Conservation (phyloP, 2,888 invertebrate genomes). For the Neoscelio sp. region DNA sequence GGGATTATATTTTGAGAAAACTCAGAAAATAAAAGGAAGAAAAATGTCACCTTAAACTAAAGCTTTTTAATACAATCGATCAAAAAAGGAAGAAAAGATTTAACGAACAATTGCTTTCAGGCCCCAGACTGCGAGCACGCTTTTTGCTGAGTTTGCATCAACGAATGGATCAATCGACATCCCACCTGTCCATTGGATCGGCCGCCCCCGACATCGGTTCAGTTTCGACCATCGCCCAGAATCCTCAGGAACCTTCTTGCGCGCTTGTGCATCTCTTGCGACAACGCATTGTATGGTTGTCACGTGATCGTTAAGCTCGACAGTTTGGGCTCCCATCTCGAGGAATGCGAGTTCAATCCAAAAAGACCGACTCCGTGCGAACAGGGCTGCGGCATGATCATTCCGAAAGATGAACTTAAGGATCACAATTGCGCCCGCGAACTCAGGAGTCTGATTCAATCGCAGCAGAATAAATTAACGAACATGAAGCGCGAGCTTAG, state of each 20-base stretch:
- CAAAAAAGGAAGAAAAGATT: no score
- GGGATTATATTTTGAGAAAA: no score
- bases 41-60: no score
- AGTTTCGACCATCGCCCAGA: conserved; percentile 95
- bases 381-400: conserved; percentile 96
- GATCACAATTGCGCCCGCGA: conserved; percentile 98
- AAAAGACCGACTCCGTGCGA: conserved; percentile 97
- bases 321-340: conserved; percentile 91
- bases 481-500: conserved; percentile 94
- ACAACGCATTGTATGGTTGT: conserved; percentile 95
- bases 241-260: conserved; percentile 96
- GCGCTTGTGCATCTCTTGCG: conserved; percentile 95
- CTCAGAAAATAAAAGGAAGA: no score
- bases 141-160: conserved; percentile 96
- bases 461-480: conserved; percentile 93
- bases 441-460: conserved; percentile 91
- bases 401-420: conserved; percentile 97
- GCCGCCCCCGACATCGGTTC: conserved; percentile 94
- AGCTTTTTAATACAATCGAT: no score
- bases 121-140: conserved; percentile 98
- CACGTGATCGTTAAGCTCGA: conserved; percentile 94
- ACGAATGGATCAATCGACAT: conserved; percentile 97
- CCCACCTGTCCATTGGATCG: conserved; percentile 98
- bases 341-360: conserved; percentile 97
- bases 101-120: no score